Evolutionary conservation across 2,888 invertebrate genomes (phyloP), one percentile per base, ranked within the genome.

Genomic region (Limnephilus rhombicus): DNA sequence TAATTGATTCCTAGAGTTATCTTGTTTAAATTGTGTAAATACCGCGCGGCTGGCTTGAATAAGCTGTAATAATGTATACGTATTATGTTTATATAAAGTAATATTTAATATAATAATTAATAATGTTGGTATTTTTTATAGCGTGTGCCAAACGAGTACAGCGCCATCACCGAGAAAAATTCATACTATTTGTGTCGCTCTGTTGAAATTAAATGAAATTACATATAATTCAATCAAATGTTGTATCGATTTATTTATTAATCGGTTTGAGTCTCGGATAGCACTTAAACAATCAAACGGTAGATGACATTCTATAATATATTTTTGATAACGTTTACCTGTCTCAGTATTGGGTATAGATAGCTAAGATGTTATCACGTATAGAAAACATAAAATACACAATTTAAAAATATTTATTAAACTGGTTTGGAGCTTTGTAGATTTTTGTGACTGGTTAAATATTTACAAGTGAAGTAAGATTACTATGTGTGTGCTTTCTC

Each of bases 221-320:
- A 68, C 68, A 68, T 68, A 24, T 24, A 53, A 15, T 68, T 24
- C 34, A 34, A 82, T 15, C 31, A 31, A 31, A 34, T 13, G 5
- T 41, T 12, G 34, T n/a, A 85, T 85, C 85, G 41, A 85, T 85
- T 85, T 41, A 24, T 45, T 41, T 86, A 45, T 45, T 11, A 86
- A 49, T 86, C 45, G 86, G 86, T 86, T 86, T 45, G 86, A 49
- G 45, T 86, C 86, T 86, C 49, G 45, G 86, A 86, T 86, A 86
- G 45, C 86, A 45, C 45, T 86, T 86, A 49, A 86, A 86, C 86
- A 86, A 41, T 45, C 49, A 49, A 86, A 45, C 86, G 45, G 49
- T 86, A 86, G 86, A 86, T 86, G 86, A 86, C 86, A 85, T 85
- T 15, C 11, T 4, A 37, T 31, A 37, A 82, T 31, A 82, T 83